Conservation (phyloP, 2,113 vertebrate genomes). For the Aptenodytes forsteri region DNA sequence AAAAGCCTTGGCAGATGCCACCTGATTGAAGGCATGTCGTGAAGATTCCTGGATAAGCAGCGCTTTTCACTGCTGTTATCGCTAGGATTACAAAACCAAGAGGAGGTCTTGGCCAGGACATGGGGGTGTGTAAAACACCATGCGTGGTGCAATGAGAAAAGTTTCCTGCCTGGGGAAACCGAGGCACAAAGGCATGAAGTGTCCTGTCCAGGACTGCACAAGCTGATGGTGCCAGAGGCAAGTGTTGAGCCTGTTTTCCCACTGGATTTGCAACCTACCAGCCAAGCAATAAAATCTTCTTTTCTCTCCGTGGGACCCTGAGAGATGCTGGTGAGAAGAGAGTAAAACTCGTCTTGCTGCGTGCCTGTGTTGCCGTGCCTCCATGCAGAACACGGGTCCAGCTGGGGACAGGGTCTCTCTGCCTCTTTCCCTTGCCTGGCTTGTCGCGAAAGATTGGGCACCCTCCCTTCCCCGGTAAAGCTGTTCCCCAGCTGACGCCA, state of each 20-base stretch:
- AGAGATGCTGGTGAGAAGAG: background rate
- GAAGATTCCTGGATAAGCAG: background rate
- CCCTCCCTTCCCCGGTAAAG: background rate
- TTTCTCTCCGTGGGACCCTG: background rate
- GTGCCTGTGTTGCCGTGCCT: background rate
- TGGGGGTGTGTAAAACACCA: background rate
- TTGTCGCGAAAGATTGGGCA: fast-evolving
- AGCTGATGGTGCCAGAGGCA: background rate
- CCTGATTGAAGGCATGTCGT: background rate
- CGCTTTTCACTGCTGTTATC: background rate
- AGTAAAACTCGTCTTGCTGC: background rate
- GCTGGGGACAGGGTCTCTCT: background rate
- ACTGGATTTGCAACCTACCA: background rate
- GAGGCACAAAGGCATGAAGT: background rate
- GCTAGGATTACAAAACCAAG: background rate
- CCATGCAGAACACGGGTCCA: background rate
- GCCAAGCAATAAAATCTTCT: background rate
- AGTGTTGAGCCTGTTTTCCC: fast-evolving
- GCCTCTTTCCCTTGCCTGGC: background rate
- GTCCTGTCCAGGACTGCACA: background rate
- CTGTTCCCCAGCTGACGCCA: background rate
- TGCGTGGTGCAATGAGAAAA: background rate
- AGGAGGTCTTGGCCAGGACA: background rate
- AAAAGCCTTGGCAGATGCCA: background rate
- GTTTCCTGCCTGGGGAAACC: background rate